Evolutionary conservation across 1,140 invertebrate species (phyloP).

Genomic region (Micrasema longulum): DNA sequence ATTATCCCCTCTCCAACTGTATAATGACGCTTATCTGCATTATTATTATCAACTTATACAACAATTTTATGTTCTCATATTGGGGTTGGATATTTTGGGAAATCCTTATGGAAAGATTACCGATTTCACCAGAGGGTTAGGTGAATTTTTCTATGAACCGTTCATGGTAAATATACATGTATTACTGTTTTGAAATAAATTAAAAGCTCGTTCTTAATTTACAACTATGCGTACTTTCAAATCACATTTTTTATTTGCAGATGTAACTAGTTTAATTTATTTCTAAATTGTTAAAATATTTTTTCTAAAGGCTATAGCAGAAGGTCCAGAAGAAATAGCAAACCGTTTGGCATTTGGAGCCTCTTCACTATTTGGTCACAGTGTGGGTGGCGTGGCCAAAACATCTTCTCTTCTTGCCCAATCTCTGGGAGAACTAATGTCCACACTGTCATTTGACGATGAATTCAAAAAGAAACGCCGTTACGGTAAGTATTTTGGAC

Average conservation of each 20-base stretch:
- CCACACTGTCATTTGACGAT: conserved; percentile 77
- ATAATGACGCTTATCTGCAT: conserved; percentile 74
- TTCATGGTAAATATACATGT: conserved; percentile 66
- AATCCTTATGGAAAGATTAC: conserved; percentile 86
- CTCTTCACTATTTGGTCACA: conserved; percentile 72
- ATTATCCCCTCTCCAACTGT: conserved; percentile 71
- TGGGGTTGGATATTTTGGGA: conserved; percentile 90
- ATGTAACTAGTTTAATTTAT: too few relatives aligned
- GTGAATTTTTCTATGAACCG: conserved; percentile 81
- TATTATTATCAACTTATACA: conserved; percentile 85
- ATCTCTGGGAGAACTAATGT: conserved; percentile 72
- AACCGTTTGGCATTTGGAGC: conserved; percentile 49
- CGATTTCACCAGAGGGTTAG: conserved; percentile 76
- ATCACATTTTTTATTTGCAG: too few relatives aligned
- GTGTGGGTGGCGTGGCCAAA: conserved; percentile 67
- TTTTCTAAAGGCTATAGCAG: conserved; percentile 40
- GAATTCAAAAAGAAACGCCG: conserved; percentile 74
- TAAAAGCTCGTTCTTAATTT: neutral
- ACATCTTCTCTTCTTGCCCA: conserved; percentile 57
- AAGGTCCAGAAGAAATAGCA: conserved; percentile 52
- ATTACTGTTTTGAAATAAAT: too few relatives aligned
- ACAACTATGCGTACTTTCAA: neutral
- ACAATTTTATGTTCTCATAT: conserved; percentile 89
- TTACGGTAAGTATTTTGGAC: conserved; percentile 42
- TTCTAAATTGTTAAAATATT: too few relatives aligned